Evolutionary conservation across 2,888 invertebrate genomes (phyloP), one percentile per base, ranked within the genome.

Genomic region (Hyalella azteca): DNA sequence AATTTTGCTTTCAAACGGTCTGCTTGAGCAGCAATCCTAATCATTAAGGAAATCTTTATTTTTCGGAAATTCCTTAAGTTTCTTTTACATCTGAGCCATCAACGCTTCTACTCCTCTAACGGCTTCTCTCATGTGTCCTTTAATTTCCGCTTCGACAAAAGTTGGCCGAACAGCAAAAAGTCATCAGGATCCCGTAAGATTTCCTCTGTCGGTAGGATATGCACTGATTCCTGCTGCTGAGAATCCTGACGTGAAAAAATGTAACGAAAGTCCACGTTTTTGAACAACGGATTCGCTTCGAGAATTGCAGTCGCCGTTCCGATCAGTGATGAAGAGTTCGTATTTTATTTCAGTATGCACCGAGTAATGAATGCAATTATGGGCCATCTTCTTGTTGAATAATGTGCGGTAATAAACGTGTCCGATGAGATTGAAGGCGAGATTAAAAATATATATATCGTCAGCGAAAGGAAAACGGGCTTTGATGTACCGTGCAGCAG

Each of bases 171-270:
- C 5, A 9, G 11, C 9, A 15, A 66, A 66, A 66, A 66, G 66
- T 66, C 66, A 29, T n/a, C 11, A 29, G 19, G 36, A 66, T 66
- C 66, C 66, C 66, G 66, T 66, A 66, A 66, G 66, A 32, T 29
- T 36, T 66, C 66, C 66, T 32, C 2, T 29, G 26, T 26, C 54
- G 36, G 66, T 32, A 66, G 66, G 66, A 66, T 66, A 36, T 29
- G 66, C 66, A 66, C 66, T 66, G 66, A 66, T 66, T 66, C 66
- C 29, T 29, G 66, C 66, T 15, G 32, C 36, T 66, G 66, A 29
- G 66, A 66, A 66, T 5, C 32, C 26, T 5, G n/a, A n/a, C n/a
- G 32, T 32, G 36, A 36, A 66, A 66, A 29, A 66, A 66, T 54
- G n/a, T 36, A 29, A 32, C 22, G 29, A 66, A 66, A 29, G 66